phyloP scores from a whole-genome alignment of 1,140 invertebrate genomes.

The Conus ventricosus region DNA sequence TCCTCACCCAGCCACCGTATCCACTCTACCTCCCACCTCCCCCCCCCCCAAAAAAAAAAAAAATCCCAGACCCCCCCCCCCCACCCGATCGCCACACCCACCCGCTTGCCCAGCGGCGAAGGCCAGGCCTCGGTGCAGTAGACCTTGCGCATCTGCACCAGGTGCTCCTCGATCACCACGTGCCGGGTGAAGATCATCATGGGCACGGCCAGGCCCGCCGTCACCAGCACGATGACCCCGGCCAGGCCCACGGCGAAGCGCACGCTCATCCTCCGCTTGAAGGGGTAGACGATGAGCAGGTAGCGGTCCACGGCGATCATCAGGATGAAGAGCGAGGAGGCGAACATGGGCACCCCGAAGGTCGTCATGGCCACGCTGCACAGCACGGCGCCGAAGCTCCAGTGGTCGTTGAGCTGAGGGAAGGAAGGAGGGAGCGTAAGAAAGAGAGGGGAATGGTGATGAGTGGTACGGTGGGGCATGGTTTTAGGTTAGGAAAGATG shows the following conservation, averaged over 20 bases:
- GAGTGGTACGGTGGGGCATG: no score
- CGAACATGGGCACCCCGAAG: slow-evolving; percentile 81
- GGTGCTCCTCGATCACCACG: slow-evolving; percentile 46
- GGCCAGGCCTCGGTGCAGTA: slow-evolving; percentile 71
- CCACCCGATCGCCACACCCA: not conserved
- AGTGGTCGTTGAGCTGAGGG: slow-evolving; percentile 82
- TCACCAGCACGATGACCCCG: slow-evolving; percentile 58
- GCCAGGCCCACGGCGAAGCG: slow-evolving; percentile 59
- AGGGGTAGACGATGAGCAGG: slow-evolving; percentile 81
- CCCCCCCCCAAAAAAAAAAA: no score
- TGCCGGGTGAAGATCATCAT: slow-evolving; percentile 66
- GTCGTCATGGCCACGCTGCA: slow-evolving; percentile 70
- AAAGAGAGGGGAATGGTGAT: not conserved
- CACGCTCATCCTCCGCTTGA: slow-evolving; percentile 66
- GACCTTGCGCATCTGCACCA: slow-evolving; percentile 51
- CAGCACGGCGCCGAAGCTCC: slow-evolving; percentile 83
- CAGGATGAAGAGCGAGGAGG: slow-evolving; percentile 83
- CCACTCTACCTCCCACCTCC: no score
- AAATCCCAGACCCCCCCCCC: no score
- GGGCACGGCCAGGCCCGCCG: slow-evolving; percentile 65
- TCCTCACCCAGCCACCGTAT: no score
- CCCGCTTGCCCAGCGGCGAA: slow-evolving; percentile 38
- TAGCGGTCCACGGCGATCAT: slow-evolving; percentile 82
- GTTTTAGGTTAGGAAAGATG: no score
- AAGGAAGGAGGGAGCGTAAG: slow-evolving; percentile 1